Conservation (phyloP, 2,888 invertebrate genomes). For the Branchipolynoe longqiensis region DNA sequence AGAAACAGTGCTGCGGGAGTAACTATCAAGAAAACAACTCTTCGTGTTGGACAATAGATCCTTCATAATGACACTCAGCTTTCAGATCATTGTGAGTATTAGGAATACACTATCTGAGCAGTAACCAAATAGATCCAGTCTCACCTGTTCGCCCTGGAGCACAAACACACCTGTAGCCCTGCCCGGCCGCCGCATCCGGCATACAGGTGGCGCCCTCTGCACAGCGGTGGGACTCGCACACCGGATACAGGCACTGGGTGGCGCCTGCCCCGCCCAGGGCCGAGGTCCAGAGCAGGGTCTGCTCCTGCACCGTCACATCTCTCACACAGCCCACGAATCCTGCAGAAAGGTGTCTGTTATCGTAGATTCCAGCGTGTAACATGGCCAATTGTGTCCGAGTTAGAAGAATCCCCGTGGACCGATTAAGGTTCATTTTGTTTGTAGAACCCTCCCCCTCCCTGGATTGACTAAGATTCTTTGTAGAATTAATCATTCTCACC, state of each 20-base stretch:
- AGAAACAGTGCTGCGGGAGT: background rate
- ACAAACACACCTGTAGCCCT: constrained; percentile 52
- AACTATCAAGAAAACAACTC: background rate
- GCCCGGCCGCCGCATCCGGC: background rate
- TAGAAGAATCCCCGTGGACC: too few species aligned
- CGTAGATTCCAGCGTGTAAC: too few species aligned
- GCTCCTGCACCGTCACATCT: constrained; percentile 5
- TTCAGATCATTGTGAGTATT: background rate
- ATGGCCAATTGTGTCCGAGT: too few species aligned
- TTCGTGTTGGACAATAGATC: background rate
- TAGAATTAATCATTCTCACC: too few species aligned
- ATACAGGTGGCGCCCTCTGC: constrained; percentile 43
- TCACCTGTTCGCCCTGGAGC: constrained; percentile 25
- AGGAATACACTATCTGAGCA: background rate
- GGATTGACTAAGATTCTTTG: too few species aligned
- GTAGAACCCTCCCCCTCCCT: too few species aligned
- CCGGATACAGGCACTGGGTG: constrained; percentile 36
- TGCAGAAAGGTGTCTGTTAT: background rate
- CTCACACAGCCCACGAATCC: constrained; percentile 40
- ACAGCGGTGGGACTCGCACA: constrained; percentile 42
- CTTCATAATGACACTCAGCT: background rate
- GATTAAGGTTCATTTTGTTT: too few species aligned
- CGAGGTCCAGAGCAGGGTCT: constrained; percentile 16
- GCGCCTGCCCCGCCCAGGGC: constrained; percentile 7
- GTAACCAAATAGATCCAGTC: background rate